Conservation (phyloP, 1,140 invertebrate species). For the Drosophila insularis region DNA sequence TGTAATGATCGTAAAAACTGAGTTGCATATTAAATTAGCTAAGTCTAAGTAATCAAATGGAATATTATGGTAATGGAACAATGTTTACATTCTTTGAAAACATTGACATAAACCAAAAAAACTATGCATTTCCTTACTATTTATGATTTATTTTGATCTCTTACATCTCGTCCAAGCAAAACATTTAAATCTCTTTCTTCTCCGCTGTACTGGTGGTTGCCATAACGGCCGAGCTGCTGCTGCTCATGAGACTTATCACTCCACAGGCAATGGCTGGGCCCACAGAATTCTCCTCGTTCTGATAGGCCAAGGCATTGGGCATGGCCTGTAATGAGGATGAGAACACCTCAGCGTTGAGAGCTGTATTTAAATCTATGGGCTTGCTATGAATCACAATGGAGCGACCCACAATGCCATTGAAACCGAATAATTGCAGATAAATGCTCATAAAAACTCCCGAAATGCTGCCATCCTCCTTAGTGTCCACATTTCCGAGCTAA, state of each 20-base stretch:
- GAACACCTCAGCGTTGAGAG: conserved; percentile 77
- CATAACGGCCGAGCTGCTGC: conserved; percentile 13
- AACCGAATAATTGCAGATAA: conserved; percentile 74
- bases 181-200: conserved; percentile 11
- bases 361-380: conserved; percentile 75
- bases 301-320: conserved; percentile 69
- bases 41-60: not conserved
- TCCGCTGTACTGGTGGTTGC: conserved; percentile 13
- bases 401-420: conserved; percentile 79
- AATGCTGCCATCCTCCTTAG: conserved; percentile 75
- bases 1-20: conserved; percentile 59
- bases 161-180: not conserved
- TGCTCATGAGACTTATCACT: conserved; percentile 76
- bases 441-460: conserved; percentile 66
- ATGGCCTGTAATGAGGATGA: conserved; percentile 61
- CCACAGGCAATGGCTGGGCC: conserved; percentile 74
- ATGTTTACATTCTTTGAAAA: not conserved
- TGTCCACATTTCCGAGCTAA: conserved; percentile 78
- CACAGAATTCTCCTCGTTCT: conserved; percentile 77
- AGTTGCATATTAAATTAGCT: conserved; percentile 57
- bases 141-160: not conserved
- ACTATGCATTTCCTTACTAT: not conserved
- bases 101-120: not conserved
- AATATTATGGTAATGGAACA: conserved; percentile 28
- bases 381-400: conserved; percentile 80